Conservation (phyloP, 2,888 invertebrate species). For the Eugnorisma glareosa region DNA sequence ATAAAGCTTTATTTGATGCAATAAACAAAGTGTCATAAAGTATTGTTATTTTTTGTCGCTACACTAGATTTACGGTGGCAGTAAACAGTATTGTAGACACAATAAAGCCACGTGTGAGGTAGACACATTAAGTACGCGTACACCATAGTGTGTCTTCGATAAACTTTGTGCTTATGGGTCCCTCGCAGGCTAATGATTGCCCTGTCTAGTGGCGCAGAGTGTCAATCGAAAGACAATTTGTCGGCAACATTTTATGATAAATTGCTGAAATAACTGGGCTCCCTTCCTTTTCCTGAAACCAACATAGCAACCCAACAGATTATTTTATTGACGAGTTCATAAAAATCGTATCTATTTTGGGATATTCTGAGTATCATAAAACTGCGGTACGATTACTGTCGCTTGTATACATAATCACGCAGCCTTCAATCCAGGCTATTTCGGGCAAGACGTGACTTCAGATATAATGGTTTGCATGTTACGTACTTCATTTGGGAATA, state of each 20-base stretch:
- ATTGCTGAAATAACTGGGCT: constrained; percentile 4
- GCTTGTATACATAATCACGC: constrained; percentile 43
- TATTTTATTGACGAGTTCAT: constrained; percentile 22
- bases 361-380: constrained; percentile 48
- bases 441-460: constrained; percentile 52
- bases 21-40: constrained; percentile 42
- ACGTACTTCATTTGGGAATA: constrained; percentile 44
- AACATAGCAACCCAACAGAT: constrained; percentile 9
- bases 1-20: constrained; percentile 38
- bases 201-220: background rate
- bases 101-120: constrained; percentile 6
- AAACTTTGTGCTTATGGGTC: background rate
- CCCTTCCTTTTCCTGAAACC: background rate
- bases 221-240: background rate
- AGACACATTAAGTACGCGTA: background rate
- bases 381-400: constrained; percentile 40
- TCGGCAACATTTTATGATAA: background rate
- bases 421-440: constrained; percentile 51
- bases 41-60: constrained; percentile 34
- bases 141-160: background rate
- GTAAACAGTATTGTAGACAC: constrained; percentile 12
- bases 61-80: constrained; percentile 36
- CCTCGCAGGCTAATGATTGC: background rate
- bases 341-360: constrained; percentile 41
- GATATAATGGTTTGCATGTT: constrained; percentile 50